phyloP scores from a whole-genome alignment of 2,888 invertebrate species.

The Drosophila buzzatii region DNA sequence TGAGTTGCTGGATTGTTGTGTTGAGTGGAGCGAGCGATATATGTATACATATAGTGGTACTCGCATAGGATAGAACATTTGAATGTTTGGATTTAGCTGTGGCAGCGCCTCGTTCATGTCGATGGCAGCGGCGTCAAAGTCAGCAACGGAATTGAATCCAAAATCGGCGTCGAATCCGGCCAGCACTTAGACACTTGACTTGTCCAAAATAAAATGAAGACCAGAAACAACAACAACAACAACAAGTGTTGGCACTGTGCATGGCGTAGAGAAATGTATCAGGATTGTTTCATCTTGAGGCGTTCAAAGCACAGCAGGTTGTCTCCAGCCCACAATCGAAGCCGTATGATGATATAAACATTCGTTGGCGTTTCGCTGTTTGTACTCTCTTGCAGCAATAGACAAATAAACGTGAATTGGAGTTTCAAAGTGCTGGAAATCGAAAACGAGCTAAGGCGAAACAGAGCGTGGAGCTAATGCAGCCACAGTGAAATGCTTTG shows the following conservation, averaged over 20 bases:
- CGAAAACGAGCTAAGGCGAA: neutral
- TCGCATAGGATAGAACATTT: neutral
- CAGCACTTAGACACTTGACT: conserved; percentile 77
- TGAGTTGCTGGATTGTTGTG: conserved; percentile 34
- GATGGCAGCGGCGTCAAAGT: conserved; percentile 43
- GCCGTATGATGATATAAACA: conserved; percentile 68
- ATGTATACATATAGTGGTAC: neutral
- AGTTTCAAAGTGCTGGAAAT: conserved; percentile 24
- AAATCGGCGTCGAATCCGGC: conserved; percentile 46
- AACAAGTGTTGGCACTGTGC: conserved; percentile 11
- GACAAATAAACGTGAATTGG: conserved; percentile 43
- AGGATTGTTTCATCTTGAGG: conserved; percentile 74
- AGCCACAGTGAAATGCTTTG: neutral
- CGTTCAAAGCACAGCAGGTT: conserved; percentile 80
- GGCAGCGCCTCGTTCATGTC: conserved; percentile 20
- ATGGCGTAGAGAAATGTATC: conserved; percentile 57
- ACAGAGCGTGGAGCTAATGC: conserved; percentile 3
- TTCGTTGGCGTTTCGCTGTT: conserved; percentile 52
- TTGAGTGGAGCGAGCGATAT: conserved; percentile 37
- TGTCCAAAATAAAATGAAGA: conserved; percentile 57
- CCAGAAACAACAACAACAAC: conserved; percentile 6
- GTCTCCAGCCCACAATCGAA: conserved; percentile 59
- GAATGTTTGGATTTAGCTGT: conserved; percentile 60
- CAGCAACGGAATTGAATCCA: conserved; percentile 32
- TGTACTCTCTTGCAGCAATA: conserved; percentile 46